Evolutionary conservation across 2,113 vertebrate genomes (phyloP).

Genomic region (Prietella phreatophila): DNA sequence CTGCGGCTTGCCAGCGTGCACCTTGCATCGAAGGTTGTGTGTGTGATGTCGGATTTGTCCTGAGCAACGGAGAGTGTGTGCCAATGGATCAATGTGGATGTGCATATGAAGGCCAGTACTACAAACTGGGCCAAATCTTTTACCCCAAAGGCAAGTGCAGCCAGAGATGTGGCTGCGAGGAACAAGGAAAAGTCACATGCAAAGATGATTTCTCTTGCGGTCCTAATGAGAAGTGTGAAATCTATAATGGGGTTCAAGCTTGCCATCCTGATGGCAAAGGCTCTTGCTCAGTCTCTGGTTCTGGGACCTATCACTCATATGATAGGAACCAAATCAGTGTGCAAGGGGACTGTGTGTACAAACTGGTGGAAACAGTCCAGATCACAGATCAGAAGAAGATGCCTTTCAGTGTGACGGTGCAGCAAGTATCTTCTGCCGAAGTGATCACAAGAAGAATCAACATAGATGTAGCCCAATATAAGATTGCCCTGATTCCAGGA

Average conservation of each 20-base stretch:
- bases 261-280: conserved; percentile 53
- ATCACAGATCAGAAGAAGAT: background rate
- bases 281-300: conserved; percentile 55
- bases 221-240: conserved; percentile 53
- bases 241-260: conserved; percentile 51
- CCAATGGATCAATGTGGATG: conserved; percentile 60
- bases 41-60: conserved; percentile 54
- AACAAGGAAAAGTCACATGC: conserved; percentile 53
- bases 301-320: conserved; percentile 53
- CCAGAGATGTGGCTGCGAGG: conserved; percentile 51
- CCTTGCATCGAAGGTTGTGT: conserved; percentile 55
- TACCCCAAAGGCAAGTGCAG: conserved; percentile 54
- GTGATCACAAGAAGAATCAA: conserved; percentile 47
- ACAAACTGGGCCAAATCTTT: conserved; percentile 54
- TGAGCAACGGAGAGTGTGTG: conserved; percentile 56
- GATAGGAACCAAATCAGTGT: conserved; percentile 56
- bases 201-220: conserved; percentile 44
- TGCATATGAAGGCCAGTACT: conserved; percentile 48
- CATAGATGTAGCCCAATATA: conserved; percentile 48
- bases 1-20: conserved; percentile 7
- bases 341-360: conserved; percentile 58
- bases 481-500: conserved; percentile 45
- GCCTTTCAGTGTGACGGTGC: conserved; percentile 52
- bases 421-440: conserved; percentile 2
- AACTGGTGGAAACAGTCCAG: conserved; percentile 38